phyloP scores from a whole-genome alignment of 1,140 invertebrate species.

The Calosoma granatense region DNA sequence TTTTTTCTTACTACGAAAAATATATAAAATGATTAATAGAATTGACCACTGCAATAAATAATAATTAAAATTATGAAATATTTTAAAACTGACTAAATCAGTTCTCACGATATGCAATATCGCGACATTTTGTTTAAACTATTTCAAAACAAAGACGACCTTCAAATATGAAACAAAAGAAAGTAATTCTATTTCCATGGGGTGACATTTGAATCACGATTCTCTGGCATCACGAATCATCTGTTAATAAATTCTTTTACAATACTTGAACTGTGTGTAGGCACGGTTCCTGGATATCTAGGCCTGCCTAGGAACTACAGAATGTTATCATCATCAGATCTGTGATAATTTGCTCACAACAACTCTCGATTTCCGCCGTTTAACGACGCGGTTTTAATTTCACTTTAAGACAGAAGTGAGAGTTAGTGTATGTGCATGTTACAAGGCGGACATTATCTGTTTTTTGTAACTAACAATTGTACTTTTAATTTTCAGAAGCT shows the following conservation, averaged over 20 bases:
- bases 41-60: not conserved
- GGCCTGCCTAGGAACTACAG: not conserved
- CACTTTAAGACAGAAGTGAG: not conserved
- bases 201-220: not conserved
- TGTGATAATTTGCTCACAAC: not conserved
- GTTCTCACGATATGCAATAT: not conserved
- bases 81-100: not conserved
- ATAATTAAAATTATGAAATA: not conserved
- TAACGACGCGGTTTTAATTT: not conserved
- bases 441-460: too few species aligned
- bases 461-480: too few species aligned
- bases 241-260: too few species aligned
- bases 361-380: not conserved
- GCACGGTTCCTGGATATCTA: too few species aligned
- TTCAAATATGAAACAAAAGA: not conserved
- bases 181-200: not conserved
- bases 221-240: not conserved
- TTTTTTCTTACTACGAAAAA: not conserved
- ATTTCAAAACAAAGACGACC: too few species aligned
- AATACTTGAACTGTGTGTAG: too few species aligned
- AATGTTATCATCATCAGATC: not conserved
- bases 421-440: too few species aligned
- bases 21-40: not conserved
- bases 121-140: too few species aligned
- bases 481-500: too few species aligned